Percentiles rank a stretch among this genome's conserved stretches.
Evolutionary conservation across 1,140 invertebrate genomes (phyloP).

Genomic region (Nautilus pompilius): DNA sequence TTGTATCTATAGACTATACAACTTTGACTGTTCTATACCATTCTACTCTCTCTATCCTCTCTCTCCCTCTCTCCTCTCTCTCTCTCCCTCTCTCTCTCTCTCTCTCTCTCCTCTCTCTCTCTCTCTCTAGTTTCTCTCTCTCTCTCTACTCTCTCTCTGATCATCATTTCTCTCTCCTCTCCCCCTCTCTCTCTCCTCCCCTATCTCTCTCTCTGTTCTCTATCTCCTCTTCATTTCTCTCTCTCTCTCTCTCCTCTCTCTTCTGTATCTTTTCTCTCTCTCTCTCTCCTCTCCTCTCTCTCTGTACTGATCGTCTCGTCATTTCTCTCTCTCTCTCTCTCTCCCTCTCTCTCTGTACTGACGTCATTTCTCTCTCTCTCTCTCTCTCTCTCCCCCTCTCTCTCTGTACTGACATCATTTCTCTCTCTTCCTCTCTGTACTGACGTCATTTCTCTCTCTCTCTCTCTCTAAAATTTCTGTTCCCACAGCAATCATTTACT

Average conservation of each 20-base stretch:
- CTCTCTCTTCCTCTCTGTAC: background rate
- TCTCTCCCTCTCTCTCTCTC: slow-evolving; percentile 5
- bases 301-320: background rate
- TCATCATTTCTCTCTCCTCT: background rate
- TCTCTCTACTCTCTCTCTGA: slow-evolving; percentile 8
- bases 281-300: background rate
- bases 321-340: background rate
- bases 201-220: background rate
- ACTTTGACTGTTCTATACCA: background rate
- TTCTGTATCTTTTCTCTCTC: background rate
- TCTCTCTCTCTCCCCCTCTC: background rate
- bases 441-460: background rate
- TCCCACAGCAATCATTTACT: no score
- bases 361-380: background rate
- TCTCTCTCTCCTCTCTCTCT: background rate
- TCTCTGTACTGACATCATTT: no score
- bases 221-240: background rate
- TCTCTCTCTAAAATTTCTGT: no score
- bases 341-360: background rate
- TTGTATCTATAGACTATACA: no score
- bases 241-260: background rate
- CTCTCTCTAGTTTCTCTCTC: background rate
- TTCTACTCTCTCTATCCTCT: background rate
- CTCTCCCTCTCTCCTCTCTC: slow-evolving; percentile 1
- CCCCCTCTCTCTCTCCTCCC: slow-evolving; percentile 1